Evolutionary conservation across 2,113 vertebrate species (phyloP).

Genomic region (Acrocephalus arundinaceus): DNA sequence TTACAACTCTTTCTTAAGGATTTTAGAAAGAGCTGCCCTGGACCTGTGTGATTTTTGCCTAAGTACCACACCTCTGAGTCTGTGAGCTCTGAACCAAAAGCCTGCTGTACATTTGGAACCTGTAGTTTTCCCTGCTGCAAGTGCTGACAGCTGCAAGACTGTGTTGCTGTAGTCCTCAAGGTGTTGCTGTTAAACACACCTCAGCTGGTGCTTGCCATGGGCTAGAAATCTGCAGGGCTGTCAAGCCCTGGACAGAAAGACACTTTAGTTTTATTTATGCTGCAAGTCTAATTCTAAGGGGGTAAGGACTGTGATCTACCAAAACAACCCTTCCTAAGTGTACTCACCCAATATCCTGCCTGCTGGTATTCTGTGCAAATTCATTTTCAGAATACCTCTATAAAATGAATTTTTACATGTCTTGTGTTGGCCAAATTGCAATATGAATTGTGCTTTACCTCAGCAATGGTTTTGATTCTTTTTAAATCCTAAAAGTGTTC

Average conservation of each 20-base stretch:
- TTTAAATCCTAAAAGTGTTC: not conserved
- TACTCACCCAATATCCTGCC: not conserved
- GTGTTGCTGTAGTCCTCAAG: not conserved
- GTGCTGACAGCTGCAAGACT: not conserved
- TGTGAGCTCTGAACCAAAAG: not conserved
- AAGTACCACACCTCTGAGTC: not conserved
- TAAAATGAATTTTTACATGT: not conserved
- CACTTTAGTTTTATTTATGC: not conserved
- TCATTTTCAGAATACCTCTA: not conserved
- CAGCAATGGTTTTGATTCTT: not conserved
- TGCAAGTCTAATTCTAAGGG: not conserved
- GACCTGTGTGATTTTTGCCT: not conserved
- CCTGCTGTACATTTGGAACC: not conserved
- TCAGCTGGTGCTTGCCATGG: not conserved
- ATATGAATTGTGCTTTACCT: not conserved
- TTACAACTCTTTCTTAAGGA: not conserved
- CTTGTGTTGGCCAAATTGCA: not conserved
- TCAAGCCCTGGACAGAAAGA: not conserved
- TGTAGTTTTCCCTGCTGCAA: not conserved
- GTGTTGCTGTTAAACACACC: not conserved
- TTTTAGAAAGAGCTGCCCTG: not conserved
- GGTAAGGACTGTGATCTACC: not conserved
- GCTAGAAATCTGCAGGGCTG: not conserved
- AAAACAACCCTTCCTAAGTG: not conserved
- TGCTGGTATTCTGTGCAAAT: not conserved